Conservation (phyloP, 2,113 vertebrate genomes). For the Etheostoma spectabile region DNA sequence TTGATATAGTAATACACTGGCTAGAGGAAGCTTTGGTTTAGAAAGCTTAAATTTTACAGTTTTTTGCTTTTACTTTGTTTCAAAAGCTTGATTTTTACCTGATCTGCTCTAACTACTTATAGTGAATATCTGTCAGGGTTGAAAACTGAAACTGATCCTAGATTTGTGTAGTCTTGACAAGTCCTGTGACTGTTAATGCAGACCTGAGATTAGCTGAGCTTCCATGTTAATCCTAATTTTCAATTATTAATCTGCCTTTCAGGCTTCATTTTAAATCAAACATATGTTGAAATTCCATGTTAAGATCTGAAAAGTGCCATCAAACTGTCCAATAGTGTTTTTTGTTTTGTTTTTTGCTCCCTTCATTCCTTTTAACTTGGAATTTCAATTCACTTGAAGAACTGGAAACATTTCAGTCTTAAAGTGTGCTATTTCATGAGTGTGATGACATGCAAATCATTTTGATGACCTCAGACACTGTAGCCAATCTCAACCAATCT, state of each 20-base stretch:
- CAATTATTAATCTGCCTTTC: conserved; percentile 37
- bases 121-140: conserved; percentile 55
- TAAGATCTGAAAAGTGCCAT: conserved; percentile 75
- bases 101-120: conserved; percentile 59
- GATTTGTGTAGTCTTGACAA: conserved; percentile 54
- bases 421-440: conserved; percentile 54
- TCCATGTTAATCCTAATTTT: conserved; percentile 27
- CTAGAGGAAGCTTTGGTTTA: conserved; percentile 72
- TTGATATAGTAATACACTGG: conserved; percentile 73
- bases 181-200: conserved; percentile 53
- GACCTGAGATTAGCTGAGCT: conserved; percentile 55
- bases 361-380: conserved; percentile 49
- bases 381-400: conserved; percentile 60
- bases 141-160: conserved; percentile 47
- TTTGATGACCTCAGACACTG: conserved; percentile 76
- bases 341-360: background rate
- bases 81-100: conserved; percentile 61
- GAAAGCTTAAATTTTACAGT: conserved; percentile 67
- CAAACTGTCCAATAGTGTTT: conserved; percentile 26
- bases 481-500: conserved; percentile 74
- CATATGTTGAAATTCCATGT: conserved; percentile 63
- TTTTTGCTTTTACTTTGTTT: conserved; percentile 62
- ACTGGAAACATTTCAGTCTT: conserved; percentile 34
- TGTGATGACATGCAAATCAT: conserved; percentile 67
- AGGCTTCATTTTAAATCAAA: conserved; percentile 54